Evolutionary conservation across 2,888 invertebrate species (phyloP).

Genomic region (Helobdella robusta): DNA sequence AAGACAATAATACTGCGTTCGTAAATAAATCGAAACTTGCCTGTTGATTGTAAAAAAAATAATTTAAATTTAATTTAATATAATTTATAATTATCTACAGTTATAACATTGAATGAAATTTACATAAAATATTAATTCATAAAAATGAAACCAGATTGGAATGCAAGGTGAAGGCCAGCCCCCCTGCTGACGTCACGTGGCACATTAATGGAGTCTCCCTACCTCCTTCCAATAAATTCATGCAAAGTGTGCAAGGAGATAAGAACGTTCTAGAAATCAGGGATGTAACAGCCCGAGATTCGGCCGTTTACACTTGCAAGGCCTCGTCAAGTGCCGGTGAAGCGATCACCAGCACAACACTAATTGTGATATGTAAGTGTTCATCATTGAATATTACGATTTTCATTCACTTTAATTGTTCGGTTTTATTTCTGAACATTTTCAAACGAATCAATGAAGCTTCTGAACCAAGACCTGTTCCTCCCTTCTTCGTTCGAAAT

Average conservation of each 20-base stretch:
- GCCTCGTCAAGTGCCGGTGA: slow-evolving; percentile 86
- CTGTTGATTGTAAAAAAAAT: too few species aligned
- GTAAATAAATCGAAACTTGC: too few species aligned
- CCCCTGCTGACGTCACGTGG: slow-evolving; percentile 49
- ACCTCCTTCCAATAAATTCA: slow-evolving; percentile 45
- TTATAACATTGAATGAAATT: neutral
- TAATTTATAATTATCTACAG: too few species aligned
- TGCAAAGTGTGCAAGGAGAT: slow-evolving; percentile 41
- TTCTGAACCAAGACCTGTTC: slow-evolving; percentile 32
- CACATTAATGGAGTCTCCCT: slow-evolving; percentile 51
- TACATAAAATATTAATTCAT: neutral
- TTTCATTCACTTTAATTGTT: neutral
- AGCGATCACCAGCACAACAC: slow-evolving; percentile 83
- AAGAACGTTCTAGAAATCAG: slow-evolving; percentile 44
- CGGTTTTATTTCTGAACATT: slow-evolving; percentile 2
- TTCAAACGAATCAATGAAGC: too few species aligned
- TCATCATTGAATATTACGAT: too few species aligned
- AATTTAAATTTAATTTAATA: too few species aligned
- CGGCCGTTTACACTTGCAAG: slow-evolving; percentile 88
- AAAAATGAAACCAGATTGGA: slow-evolving; percentile 40
- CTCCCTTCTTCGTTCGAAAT: slow-evolving; percentile 42
- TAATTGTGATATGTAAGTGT: slow-evolving; percentile 51
- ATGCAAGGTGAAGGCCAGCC: slow-evolving; percentile 43
- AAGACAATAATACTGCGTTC: too few species aligned
- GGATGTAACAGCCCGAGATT: slow-evolving; percentile 68